A percentile compares a stretch with the other conserved stretches of the same genome.
phyloP scores from a whole-genome alignment of 2,113 vertebrate species.

The Urocitellus parryii region DNA sequence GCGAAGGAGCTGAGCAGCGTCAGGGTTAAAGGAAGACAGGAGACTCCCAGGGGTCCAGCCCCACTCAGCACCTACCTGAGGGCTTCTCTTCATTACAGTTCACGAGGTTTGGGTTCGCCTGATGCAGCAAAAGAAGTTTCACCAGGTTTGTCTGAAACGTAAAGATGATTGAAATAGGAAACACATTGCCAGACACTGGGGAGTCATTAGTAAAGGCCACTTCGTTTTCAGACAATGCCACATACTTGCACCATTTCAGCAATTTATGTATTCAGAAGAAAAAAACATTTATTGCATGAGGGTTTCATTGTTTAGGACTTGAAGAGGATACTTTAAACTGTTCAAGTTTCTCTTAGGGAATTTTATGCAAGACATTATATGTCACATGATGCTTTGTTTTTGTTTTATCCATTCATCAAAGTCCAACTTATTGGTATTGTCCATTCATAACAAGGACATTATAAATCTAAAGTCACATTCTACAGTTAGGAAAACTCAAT shows the following conservation, averaged over 20 bases:
- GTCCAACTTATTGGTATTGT: not conserved
- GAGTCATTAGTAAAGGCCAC: too few species aligned
- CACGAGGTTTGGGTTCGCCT: slow-evolving; percentile 92
- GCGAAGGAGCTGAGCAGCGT: accelerated
- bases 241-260: not conserved
- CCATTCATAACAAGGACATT: not conserved
- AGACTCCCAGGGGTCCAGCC: not conserved
- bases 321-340: not conserved
- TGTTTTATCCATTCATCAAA: not conserved
- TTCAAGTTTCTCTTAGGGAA: not conserved
- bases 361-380: not conserved
- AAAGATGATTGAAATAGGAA: not conserved
- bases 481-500: not conserved
- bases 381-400: not conserved
- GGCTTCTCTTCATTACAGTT: slow-evolving; percentile 96
- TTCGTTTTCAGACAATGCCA: not conserved
- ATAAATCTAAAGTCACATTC: not conserved
- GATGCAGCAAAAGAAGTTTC: slow-evolving; percentile 92
- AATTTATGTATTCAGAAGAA: not conserved
- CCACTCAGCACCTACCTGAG: slow-evolving; percentile 89
- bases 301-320: not conserved
- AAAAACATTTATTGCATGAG: too few species aligned
- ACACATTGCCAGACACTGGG: accelerated
- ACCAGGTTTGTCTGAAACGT: slow-evolving; percentile 91
- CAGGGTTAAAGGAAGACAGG: not conserved